Evolutionary conservation across 2,888 invertebrate genomes (phyloP).

Genomic region (Philereme transversata): DNA sequence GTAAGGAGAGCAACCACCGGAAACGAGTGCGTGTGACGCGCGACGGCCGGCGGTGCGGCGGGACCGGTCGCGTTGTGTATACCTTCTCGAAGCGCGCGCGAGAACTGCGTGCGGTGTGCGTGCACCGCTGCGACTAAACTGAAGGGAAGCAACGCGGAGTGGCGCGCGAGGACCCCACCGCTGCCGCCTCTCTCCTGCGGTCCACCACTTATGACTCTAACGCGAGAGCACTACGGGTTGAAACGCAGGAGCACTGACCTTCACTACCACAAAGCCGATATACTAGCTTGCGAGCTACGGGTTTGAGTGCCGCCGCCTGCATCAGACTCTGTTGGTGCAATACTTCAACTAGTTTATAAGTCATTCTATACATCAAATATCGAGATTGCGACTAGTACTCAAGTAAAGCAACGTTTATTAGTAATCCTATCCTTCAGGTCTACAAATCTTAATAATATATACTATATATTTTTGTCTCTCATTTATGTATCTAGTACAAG

Average conservation of each 20-base stretch:
- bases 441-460: too few relatives aligned
- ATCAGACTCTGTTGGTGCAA: constrained; percentile 56
- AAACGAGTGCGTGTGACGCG: constrained; percentile 64
- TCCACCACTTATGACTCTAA: constrained; percentile 75
- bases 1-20: constrained; percentile 74
- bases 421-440: too few relatives aligned
- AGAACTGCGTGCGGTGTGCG: constrained; percentile 84
- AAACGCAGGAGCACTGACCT: constrained; percentile 79
- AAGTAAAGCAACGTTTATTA: neutral
- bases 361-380: constrained; percentile 12
- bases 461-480: too few relatives aligned
- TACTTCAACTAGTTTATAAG: constrained; percentile 46
- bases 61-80: constrained; percentile 58
- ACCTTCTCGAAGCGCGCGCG: constrained; percentile 82
- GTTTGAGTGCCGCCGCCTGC: constrained; percentile 57
- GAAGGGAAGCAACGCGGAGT: constrained; percentile 67
- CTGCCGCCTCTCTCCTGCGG: constrained; percentile 72
- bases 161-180: constrained; percentile 74
- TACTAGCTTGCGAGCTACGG: constrained; percentile 43
- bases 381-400: constrained; percentile 1
- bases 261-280: constrained; percentile 58
- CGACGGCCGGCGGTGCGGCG: constrained; percentile 44
- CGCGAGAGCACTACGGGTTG: constrained; percentile 73
- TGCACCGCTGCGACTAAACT: constrained; percentile 82
- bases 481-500: too few relatives aligned